Evolutionary conservation across 2,888 invertebrate species (phyloP), one percentile per base, ranked within the genome.

Genomic region (Drosophila yooni): DNA sequence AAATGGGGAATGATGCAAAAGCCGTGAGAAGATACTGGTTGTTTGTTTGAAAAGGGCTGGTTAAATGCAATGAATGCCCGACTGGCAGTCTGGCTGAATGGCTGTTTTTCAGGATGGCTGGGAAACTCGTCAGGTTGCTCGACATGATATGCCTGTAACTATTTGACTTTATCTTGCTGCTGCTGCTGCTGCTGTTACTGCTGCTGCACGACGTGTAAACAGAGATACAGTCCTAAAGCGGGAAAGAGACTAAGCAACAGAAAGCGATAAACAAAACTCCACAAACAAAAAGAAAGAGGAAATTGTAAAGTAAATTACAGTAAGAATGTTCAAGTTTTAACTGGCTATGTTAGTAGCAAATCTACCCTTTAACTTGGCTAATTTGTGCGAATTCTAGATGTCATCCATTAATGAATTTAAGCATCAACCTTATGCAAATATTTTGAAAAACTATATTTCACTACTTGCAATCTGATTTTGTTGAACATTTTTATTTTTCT

Each of bases 81-180:
- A 65, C 48, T 53, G 54, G 15, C 34, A 63, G 18, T 46, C 51
- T 66, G 53, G 40, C 71, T 57, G 62, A 46, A 63, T 60, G 59
- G 4, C n/a, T 57, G 59, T 11, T 40, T 38, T 40, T 33, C 57
- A 53, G 67, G 60, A 50, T 63, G 70, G 63, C 82, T 71, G 69
- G 63, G 51, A 63, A 67, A 46, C 65, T 82, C 64, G 80, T 76
- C 80, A 72, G 76, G 72, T 79, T 71, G 65, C 83, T 69, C 71
- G 86, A 75, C 81, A 76, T 86, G 84, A 88, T 84, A 81, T 72
- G 74, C 81, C 70, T 83, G 84, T 83, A 88, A 84, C 83, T 81
- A 81, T 84, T 84, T 84, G 84, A 88, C 88, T 84, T 88, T 86
- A 88, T 84, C 81, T 78, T 72, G 83, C 75, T 82, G 66, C 62